Percentiles rank a stretch among this genome's conserved stretches.
phyloP scores from a whole-genome alignment of 2,888 invertebrate species.

The Erebia palarica region DNA sequence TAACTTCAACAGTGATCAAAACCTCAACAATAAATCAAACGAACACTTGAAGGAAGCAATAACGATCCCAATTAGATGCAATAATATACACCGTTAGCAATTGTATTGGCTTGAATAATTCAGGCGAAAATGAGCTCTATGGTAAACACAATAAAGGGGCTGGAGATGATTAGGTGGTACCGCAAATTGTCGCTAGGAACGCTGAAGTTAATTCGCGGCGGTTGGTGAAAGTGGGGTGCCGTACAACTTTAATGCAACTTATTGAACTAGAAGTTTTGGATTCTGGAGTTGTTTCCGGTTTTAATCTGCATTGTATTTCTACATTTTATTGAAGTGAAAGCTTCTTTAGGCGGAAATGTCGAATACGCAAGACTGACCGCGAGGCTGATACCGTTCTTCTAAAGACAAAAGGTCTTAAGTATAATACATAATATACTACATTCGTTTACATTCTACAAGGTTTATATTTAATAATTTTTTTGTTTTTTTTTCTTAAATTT shows the following conservation, averaged over 20 bases:
- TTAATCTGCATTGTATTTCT: not conserved
- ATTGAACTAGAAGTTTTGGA: constrained; percentile 32
- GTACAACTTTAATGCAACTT: constrained; percentile 19
- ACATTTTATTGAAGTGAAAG: no score
- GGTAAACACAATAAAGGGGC: constrained; percentile 12
- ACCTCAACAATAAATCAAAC: constrained; percentile 2
- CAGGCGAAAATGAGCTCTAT: constrained; percentile 26
- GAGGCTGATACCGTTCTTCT: no score
- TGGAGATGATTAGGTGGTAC: constrained; percentile 10
- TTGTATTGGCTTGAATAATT: constrained; percentile 12
- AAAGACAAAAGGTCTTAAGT: no score
- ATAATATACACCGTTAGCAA: constrained; percentile 21
- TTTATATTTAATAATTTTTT: no score
- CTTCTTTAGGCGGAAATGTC: no score
- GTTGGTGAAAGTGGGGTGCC: constrained; percentile 16
- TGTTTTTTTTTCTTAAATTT: no score
- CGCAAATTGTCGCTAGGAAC: constrained; percentile 37
- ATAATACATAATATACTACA: no score
- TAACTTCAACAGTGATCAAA: not conserved
- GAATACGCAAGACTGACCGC: no score
- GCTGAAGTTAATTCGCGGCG: constrained; percentile 33
- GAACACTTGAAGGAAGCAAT: constrained; percentile 18
- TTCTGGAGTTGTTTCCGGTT: constrained; percentile 23
- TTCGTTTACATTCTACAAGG: no score
- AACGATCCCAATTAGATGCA: constrained; percentile 27